Evolutionary conservation across 1,140 invertebrate genomes (phyloP).

Genomic region (Bombus vancouverensis): DNA sequence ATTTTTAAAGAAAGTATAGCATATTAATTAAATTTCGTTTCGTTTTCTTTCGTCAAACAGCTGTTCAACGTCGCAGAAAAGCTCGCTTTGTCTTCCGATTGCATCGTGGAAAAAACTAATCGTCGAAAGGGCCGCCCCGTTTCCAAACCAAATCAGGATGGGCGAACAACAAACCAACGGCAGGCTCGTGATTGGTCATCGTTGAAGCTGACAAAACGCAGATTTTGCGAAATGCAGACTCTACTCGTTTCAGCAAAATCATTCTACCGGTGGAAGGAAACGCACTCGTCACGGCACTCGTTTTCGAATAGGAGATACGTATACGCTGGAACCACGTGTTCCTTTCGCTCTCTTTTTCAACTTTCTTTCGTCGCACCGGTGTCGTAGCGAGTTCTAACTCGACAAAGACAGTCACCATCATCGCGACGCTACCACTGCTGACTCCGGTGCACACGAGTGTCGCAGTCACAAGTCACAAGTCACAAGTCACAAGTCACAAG

Average conservation of each 20-base stretch:
- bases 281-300: constrained; percentile 10
- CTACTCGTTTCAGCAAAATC: constrained; percentile 68
- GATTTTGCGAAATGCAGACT: too few species aligned
- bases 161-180: background rate
- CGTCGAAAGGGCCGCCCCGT: background rate
- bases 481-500: background rate
- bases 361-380: constrained; percentile 45
- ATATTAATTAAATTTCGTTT: too few species aligned
- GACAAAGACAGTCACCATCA: background rate
- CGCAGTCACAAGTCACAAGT: too few species aligned
- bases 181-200: background rate
- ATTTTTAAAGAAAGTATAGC: too few species aligned
- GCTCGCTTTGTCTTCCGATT: too few species aligned
- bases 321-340: constrained; percentile 26
- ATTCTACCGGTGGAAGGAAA: constrained; percentile 52
- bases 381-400: constrained; percentile 44
- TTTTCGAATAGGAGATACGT: constrained; percentile 5
- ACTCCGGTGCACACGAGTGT: background rate
- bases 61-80: too few species aligned
- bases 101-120: background rate
- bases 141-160: background rate
- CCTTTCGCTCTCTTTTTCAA: constrained; percentile 47
- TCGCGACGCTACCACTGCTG: background rate
- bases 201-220: background rate
- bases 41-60: too few species aligned